These are phyloP conservation scores for Pterocles burchelli DNA, from an alignment of 2,113 vertebrate genomes.

Conservation along the genomic window DNA sequence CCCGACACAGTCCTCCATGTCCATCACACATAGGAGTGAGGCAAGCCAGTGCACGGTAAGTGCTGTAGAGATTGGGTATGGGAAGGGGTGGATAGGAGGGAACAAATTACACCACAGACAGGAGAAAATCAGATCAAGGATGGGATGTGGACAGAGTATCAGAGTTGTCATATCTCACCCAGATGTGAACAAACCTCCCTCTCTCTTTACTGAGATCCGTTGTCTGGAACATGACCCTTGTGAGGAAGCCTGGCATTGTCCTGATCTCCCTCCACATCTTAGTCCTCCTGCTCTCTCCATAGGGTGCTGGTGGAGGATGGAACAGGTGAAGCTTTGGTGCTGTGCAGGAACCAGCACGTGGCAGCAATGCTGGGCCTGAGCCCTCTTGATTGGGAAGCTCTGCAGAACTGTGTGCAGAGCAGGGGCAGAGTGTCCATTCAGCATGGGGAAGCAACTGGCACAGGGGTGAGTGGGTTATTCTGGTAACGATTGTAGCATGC, in stretches of 20 bases:
- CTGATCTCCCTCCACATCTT: constrained; percentile 31
- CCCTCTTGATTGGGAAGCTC: constrained; percentile 79
- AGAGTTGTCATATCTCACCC: not conserved
- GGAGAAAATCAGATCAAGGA: not conserved
- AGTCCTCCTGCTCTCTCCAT: not conserved
- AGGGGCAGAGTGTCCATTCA: constrained; percentile 76
- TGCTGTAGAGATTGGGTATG: not conserved
- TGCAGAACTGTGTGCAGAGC: constrained; percentile 76
- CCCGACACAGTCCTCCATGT: constrained; percentile 51
- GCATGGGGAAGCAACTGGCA: constrained; percentile 70
- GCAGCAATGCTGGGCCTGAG: constrained; percentile 74
- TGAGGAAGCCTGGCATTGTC: not conserved
- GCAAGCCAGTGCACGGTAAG: constrained; percentile 77
- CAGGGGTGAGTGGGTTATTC: constrained; percentile 42
- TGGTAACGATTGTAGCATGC: accelerated
- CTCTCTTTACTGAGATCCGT: not conserved
- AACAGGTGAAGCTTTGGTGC: constrained; percentile 80
- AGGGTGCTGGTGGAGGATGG: constrained; percentile 85
- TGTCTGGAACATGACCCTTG: not conserved
- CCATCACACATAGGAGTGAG: constrained; percentile 67
- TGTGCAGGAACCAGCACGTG: constrained; percentile 74
- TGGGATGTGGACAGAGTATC: not conserved
- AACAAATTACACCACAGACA: not conserved
- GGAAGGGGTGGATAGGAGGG: not conserved
- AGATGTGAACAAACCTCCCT: not conserved